Evolutionary conservation across 2,888 invertebrate genomes (phyloP).

Genomic region (Vanessa cardui): DNA sequence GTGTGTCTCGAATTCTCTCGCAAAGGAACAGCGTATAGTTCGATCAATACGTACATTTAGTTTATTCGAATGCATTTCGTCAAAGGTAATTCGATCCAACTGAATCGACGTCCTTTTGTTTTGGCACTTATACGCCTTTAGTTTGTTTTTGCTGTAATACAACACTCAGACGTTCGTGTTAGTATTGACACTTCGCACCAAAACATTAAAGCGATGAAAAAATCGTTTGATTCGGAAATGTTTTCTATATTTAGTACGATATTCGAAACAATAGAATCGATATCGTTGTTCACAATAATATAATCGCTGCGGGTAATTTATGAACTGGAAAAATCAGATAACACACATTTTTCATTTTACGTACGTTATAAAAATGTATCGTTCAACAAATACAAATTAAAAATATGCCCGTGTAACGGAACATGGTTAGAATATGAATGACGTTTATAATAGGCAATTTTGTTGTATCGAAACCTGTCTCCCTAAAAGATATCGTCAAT

Average conservation of each 20-base stretch:
- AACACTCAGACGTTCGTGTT: constrained; percentile 71
- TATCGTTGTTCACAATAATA: background rate
- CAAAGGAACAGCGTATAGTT: constrained; percentile 36
- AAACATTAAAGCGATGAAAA: constrained; percentile 65
- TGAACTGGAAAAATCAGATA: too few relatives aligned
- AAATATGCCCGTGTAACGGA: constrained; percentile 19
- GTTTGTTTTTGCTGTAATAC: constrained; percentile 74
- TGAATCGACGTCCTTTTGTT: constrained; percentile 74
- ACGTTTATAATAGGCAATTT: constrained; percentile 31
- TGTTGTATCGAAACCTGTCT: constrained; percentile 25
- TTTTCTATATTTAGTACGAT: constrained; percentile 15
- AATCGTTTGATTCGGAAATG: constrained; percentile 41
- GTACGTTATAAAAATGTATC: constrained; percentile 16
- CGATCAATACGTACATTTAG: constrained; percentile 53
- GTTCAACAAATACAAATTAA: constrained; percentile 24
- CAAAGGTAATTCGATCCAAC: constrained; percentile 78
- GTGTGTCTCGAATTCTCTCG: constrained; percentile 39
- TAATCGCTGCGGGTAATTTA: too few relatives aligned
- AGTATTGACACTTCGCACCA: constrained; percentile 80
- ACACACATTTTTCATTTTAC: background rate
- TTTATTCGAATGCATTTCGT: constrained; percentile 72
- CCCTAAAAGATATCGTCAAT: constrained; percentile 34
- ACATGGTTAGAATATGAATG: constrained; percentile 31
- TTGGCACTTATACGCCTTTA: constrained; percentile 80
- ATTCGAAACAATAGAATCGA: background rate